Evolutionary conservation across 2,113 vertebrate species (phyloP), one percentile per base, ranked within the genome.

Genomic region (Phrynosoma platyrhinos): DNA sequence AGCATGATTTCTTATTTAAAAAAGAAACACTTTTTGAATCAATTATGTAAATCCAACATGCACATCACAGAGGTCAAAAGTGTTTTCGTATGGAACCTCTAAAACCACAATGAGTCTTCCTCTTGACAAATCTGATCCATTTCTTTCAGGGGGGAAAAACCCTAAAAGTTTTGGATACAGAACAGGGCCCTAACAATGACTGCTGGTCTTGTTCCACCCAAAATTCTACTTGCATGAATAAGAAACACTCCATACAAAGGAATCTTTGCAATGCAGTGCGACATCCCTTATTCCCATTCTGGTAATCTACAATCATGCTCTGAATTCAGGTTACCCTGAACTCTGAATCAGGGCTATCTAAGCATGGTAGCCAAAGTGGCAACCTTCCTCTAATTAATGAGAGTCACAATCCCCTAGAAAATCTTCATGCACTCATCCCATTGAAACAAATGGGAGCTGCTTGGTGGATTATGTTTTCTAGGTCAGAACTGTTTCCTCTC

Each of bases 171-270:
- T 82, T 94, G 84, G 69, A 78, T 91, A 66, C 79, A 92, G 91
- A 88, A 82, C 53, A 92, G 94, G 72, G 84, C 87, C 94, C 95
- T 95, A 95, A 78, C 77, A 87, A 84, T 91, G 84, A 88, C 85
- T 92, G 92, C 91, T 87, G 90, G 78, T 78, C 32, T 91, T 62
- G 87, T 66, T 88, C 68, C 87, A 77, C 79, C 71, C 90, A 14
- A 72, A 94, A 72, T 74, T 53, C 68, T 86, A 78, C 74, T 91
- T 75, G 42, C 66, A 68, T 69, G 77, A 84, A 79, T 32, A 40
- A 87, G 86, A 87, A n/a, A 80, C 85, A 87, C 75, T 72, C 64
- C 75, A 79, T 14, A 81, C 86, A 2, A 0, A 64, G 83, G 87
- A 90, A 90, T 79, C 6, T 75, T 62, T 84, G 72, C 68, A 83